Conservation (phyloP, 2,797 vertebrate species). For the Phoeniculus purpureus region DNA sequence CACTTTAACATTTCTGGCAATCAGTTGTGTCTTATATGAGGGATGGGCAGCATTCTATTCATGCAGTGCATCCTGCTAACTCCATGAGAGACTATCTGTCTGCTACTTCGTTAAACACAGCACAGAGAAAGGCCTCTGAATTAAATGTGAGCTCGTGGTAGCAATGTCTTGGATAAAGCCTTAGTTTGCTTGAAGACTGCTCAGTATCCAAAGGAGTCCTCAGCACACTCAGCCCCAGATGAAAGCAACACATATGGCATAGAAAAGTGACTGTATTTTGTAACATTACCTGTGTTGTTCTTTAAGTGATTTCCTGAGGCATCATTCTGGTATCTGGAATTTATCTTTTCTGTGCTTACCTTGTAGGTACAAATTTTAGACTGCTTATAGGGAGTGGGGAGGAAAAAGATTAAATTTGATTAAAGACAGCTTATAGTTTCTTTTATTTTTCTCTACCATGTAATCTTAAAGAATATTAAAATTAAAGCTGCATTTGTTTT, state of each 20-base stretch:
- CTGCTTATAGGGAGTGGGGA: not conserved
- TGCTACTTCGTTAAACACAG: not conserved
- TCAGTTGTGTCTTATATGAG: not conserved
- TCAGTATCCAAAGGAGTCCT: not conserved
- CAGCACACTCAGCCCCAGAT: not conserved
- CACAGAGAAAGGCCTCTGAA: not conserved
- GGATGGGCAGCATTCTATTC: not conserved
- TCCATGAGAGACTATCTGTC: not conserved
- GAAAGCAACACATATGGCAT: not conserved
- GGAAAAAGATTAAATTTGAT: not conserved
- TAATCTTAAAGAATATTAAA: slow-evolving; percentile 12
- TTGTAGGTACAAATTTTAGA: not conserved
- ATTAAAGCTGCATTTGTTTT: slow-evolving; percentile 3
- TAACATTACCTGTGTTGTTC: not conserved
- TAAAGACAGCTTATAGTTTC: not conserved
- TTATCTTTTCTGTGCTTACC: not conserved
- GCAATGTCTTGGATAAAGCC: not conserved
- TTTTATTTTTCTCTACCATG: not conserved
- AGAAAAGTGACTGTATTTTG: not conserved
- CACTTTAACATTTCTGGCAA: not conserved
- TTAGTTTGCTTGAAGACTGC: not conserved
- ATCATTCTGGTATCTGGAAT: not conserved
- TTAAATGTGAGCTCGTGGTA: not conserved
- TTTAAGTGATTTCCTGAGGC: not conserved
- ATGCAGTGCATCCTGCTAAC: not conserved